Percentiles rank a stretch among this genome's conserved stretches.
Evolutionary conservation across 2,888 invertebrate species (phyloP).

Genomic region (Drosophila longiperda): DNA sequence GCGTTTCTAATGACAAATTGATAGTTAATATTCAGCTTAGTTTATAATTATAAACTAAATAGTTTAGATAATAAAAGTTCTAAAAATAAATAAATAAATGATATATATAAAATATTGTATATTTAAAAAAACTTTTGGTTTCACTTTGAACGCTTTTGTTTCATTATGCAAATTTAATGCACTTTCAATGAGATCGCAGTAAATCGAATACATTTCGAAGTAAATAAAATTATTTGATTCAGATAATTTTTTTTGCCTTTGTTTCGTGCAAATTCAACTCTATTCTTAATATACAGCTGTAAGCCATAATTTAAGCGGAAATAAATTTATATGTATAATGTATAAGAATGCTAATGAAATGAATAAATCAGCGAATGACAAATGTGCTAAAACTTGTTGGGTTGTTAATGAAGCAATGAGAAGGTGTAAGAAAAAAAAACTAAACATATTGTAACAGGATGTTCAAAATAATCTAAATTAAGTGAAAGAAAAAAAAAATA

Average conservation of each 20-base stretch:
- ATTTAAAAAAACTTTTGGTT: slow-evolving; percentile 6
- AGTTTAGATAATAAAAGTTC: neutral
- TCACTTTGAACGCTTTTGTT: slow-evolving; percentile 23
- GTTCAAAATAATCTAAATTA: neutral
- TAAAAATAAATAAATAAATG: neutral
- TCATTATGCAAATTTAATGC: slow-evolving; percentile 54
- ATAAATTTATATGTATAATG: neutral
- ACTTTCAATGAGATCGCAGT: slow-evolving; percentile 47
- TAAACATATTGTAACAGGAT: neutral
- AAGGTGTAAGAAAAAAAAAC: neutral
- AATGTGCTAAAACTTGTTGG: neutral
- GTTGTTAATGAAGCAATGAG: neutral
- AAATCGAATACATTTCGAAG: neutral
- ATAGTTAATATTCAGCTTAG: slow-evolving; percentile 2
- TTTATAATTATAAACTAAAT: neutral
- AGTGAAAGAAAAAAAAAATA: neutral
- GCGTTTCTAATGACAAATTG: slow-evolving; percentile 8
- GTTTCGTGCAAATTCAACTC: neutral
- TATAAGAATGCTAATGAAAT: neutral
- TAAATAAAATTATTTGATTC: neutral
- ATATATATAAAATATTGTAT: neutral
- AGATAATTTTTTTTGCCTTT: neutral
- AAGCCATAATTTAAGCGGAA: neutral
- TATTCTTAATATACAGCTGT: neutral
- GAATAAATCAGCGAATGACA: neutral